Percentiles rank a stretch among this genome's conserved stretches.
These are phyloP conservation scores for Pachyuromys duprasi DNA, from an alignment of 2,797 vertebrate species.

Conservation along the genomic window DNA sequence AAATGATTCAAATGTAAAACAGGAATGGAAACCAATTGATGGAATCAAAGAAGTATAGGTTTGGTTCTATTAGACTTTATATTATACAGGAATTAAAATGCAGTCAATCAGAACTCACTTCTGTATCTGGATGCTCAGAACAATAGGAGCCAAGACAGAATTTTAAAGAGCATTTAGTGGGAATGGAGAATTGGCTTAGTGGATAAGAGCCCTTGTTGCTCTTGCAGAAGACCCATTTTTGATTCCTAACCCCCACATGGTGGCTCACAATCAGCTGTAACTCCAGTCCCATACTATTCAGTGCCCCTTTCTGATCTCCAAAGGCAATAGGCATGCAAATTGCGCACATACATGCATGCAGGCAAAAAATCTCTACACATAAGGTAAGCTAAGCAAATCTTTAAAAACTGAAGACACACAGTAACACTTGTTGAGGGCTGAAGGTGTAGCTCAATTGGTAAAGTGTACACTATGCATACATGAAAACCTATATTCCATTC, in stretches of 20 bases:
- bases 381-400: neutral
- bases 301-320: neutral
- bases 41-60: neutral
- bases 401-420: neutral
- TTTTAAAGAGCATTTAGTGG: neutral
- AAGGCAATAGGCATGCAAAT: neutral
- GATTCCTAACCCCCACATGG: neutral
- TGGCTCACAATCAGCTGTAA: neutral
- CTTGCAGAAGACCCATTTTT: neutral
- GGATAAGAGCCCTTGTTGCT: neutral
- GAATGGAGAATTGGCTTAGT: neutral
- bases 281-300: neutral
- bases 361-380: neutral
- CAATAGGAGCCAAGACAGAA: neutral
- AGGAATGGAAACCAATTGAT: neutral
- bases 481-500: neutral
- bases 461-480: neutral
- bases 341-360: neutral
- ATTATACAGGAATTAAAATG: neutral
- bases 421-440: neutral
- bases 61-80: neutral
- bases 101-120: neutral
- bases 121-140: neutral
- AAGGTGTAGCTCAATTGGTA: neutral
- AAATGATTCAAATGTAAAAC: neutral